Evolutionary conservation across 2,888 invertebrate species (phyloP).

Genomic region (Drepana falcataria): DNA sequence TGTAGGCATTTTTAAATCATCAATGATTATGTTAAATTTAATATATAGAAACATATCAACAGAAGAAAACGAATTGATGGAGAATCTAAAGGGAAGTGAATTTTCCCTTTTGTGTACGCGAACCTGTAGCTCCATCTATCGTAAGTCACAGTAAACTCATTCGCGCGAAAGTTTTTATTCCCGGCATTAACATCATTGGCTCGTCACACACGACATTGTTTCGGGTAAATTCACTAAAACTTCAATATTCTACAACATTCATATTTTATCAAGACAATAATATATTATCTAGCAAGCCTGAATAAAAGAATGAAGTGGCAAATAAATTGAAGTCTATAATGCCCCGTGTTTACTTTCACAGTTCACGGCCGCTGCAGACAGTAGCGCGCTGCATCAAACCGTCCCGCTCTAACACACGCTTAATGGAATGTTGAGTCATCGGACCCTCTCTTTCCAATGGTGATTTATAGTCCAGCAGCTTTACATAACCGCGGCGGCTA

Average conservation of each 20-base stretch:
- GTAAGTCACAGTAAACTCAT: slow-evolving; percentile 6
- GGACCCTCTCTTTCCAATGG: slow-evolving; percentile 38
- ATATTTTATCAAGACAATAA: slow-evolving; percentile 5
- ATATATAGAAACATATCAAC: too few relatives aligned
- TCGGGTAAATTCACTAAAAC: neutral
- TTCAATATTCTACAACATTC: neutral
- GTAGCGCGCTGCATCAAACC: slow-evolving; percentile 25
- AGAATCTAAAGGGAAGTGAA: too few relatives aligned
- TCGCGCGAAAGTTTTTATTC: neutral
- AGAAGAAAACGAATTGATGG: too few relatives aligned
- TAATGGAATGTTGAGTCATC: slow-evolving; percentile 13
- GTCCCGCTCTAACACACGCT: slow-evolving; percentile 26
- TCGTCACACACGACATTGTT: neutral
- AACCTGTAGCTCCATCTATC: slow-evolving; percentile 34
- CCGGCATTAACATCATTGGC: neutral
- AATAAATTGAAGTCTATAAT: slow-evolving; percentile 43
- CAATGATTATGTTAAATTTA: too few relatives aligned
- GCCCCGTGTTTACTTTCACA: slow-evolving; percentile 58
- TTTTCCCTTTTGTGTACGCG: too few relatives aligned
- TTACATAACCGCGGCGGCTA: slow-evolving; percentile 55
- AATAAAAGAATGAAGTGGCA: slow-evolving; percentile 34
- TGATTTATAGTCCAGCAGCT: slow-evolving; percentile 61
- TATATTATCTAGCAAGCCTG: slow-evolving; percentile 7
- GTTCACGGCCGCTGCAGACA: slow-evolving; percentile 50
- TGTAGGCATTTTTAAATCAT: too few relatives aligned